Conservation (phyloP, 2,888 invertebrate species). For the Ochropleura plecta region DNA sequence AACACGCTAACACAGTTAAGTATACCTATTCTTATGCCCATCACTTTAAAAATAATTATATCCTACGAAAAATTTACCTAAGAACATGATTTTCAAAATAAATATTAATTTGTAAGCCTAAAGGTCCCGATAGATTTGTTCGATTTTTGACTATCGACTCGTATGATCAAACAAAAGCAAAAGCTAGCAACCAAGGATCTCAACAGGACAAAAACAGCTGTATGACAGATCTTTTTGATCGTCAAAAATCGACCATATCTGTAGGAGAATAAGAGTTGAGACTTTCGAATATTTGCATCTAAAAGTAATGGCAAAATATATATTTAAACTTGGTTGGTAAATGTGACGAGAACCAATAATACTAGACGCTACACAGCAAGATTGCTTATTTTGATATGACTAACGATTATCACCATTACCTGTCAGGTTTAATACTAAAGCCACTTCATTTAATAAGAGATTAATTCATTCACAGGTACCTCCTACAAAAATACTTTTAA, state of each 20-base stretch:
- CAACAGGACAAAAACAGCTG: not conserved
- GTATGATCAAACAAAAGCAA: not conserved
- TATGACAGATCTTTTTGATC: not conserved
- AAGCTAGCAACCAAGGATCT: not conserved
- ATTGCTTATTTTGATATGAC: conserved; percentile 69
- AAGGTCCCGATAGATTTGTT: not conserved
- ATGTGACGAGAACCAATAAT: conserved; percentile 43
- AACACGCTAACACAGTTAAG: conserved; percentile 28
- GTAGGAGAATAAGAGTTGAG: conserved; percentile 23
- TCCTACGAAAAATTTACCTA: conserved; percentile 46
- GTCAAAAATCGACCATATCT: not conserved
- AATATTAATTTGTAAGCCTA: conserved; percentile 39
- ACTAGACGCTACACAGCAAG: conserved; percentile 55
- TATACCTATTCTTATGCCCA: conserved; percentile 33
- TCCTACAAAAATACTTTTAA: conserved; percentile 64
- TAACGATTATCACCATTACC: conserved; percentile 62
- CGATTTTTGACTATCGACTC: not conserved
- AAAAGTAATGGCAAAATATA: conserved; percentile 56
- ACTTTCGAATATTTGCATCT: conserved; percentile 40
- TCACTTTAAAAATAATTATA: conserved; percentile 16
- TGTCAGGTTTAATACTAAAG: conserved; percentile 60
- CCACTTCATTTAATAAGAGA: conserved; percentile 49
- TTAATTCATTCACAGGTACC: conserved; percentile 60
- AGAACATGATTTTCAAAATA: conserved; percentile 45
- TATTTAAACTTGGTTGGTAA: conserved; percentile 31